Base-by-base conservation (phyloP, 1,140 invertebrate species). In the Conus ventricosus region DNA sequence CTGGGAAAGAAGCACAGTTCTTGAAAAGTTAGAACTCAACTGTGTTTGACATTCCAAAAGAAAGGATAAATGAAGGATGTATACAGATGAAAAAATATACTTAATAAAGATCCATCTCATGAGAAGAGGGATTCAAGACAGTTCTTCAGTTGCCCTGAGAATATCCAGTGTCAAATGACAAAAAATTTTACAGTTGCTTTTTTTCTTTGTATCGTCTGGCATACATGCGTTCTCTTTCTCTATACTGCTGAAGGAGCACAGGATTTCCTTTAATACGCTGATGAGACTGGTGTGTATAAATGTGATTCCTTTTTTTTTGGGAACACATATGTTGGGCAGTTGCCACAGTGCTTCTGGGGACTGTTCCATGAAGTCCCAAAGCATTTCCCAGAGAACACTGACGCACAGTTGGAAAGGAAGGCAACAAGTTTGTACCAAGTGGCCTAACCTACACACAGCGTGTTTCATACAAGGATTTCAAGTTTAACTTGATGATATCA, bases 211-310 rank as follows among this genome's bases (percentile, higher is more conserved):
- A 78, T 39, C 25, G 23, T 39, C 76, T 78, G 25, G 23, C 11
- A 39, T 78, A 3, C 25, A 78, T 39, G 15, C 76, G 25, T 39
- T 39, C 25, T 17, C 25, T 78, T 39, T 78, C 76, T 39, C 25
- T 78, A 27, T 78, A 78, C 27, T 78, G 76, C 76, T 78, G 25
- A 78, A 78, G 76, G 39, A 78, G 76, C n/a, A 39, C 23, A 7
- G 76, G 76, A 25, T 78, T 78, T 78, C 25, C 76, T 39, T 27
- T 78, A 23, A 78, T 13, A 7, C 76, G 25, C 25, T 78, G 76
- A 27, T 25, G 76, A 78, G 76, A 78, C 25, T 8, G 3, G 27
- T 25, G 76, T 78, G 25, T 78, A 39, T 39, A 39, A 27, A 78
- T n/a, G 23, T 25, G 76, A 17, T 78, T 78, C 15, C 25, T 27